A percentile compares a stretch with the other conserved stretches of the same genome.
phyloP scores from a whole-genome alignment of 2,797 vertebrate species.

The Danio kyathit region DNA sequence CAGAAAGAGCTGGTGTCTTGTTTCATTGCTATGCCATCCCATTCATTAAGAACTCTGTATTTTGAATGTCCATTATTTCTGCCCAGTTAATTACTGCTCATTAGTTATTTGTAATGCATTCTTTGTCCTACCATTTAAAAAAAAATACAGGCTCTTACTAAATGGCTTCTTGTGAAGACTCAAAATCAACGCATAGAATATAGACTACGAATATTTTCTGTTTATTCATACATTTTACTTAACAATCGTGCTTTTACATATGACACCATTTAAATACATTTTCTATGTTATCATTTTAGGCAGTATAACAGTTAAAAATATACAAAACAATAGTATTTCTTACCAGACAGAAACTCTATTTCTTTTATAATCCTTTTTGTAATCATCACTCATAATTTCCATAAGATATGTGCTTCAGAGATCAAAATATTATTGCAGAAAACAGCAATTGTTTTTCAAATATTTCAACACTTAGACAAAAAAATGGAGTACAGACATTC shows the following conservation, averaged over 20 bases:
- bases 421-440: conserved; percentile 98
- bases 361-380: conserved; percentile 81
- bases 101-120: neutral
- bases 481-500: conserved; percentile 91
- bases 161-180: neutral
- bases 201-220: conserved; percentile 77
- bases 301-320: conserved; percentile 99
- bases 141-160: neutral
- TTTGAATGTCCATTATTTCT: neutral
- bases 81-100: conserved; percentile 8
- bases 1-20: neutral
- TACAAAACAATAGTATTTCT: conserved; percentile 98
- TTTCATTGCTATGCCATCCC: neutral
- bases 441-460: conserved; percentile 85
- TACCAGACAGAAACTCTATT: conserved; percentile 98
- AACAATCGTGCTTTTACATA: conserved; percentile 96
- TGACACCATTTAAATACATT: conserved; percentile 99
- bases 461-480: conserved; percentile 93
- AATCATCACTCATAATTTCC: conserved; percentile 81
- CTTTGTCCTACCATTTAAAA: neutral
- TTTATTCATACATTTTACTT: conserved; percentile 92
- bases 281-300: conserved; percentile 98
- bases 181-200: conserved; percentile 32
- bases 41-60: neutral
- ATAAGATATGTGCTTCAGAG: conserved; percentile 96